These are phyloP conservation scores for Myotis pilosus DNA, from an alignment of 2,797 vertebrate genomes.

Conservation along the genomic window DNA sequence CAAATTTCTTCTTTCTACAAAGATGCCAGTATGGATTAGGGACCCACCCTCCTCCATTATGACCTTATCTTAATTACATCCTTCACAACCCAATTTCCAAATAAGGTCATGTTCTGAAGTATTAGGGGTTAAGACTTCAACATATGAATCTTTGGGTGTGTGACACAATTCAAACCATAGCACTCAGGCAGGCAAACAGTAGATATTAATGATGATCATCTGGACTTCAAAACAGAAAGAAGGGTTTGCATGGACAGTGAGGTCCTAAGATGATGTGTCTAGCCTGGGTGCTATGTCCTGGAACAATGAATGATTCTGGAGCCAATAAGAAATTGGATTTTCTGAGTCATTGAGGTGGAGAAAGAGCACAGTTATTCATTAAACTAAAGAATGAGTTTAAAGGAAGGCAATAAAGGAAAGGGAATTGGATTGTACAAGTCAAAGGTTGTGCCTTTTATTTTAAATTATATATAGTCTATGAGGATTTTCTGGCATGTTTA, in stretches of 20 bases:
- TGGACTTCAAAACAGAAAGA: neutral
- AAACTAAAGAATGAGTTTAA: neutral
- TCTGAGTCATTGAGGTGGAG: slow-evolving; percentile 22
- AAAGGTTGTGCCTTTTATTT: neutral
- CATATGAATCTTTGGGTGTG: neutral
- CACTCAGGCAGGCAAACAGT: neutral
- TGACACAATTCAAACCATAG: neutral
- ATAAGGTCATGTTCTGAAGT: neutral
- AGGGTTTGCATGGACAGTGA: neutral
- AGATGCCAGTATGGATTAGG: neutral
- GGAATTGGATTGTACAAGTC: neutral
- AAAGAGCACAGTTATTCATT: slow-evolving; percentile 3
- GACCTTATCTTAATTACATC: neutral
- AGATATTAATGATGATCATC: neutral
- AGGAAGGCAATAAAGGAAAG: slow-evolving; percentile 28
- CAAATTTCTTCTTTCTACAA: neutral
- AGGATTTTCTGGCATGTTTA: neutral
- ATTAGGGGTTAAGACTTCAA: neutral
- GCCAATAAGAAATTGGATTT: slow-evolving; percentile 48
- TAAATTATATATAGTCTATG: neutral
- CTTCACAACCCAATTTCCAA: neutral
- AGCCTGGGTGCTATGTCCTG: neutral
- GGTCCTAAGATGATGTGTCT: neutral
- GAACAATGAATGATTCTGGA: slow-evolving; percentile 19
- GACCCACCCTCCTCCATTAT: neutral